Conservation (phyloP, 2,113 vertebrate genomes). For the Paedocypris sp. region DNA sequence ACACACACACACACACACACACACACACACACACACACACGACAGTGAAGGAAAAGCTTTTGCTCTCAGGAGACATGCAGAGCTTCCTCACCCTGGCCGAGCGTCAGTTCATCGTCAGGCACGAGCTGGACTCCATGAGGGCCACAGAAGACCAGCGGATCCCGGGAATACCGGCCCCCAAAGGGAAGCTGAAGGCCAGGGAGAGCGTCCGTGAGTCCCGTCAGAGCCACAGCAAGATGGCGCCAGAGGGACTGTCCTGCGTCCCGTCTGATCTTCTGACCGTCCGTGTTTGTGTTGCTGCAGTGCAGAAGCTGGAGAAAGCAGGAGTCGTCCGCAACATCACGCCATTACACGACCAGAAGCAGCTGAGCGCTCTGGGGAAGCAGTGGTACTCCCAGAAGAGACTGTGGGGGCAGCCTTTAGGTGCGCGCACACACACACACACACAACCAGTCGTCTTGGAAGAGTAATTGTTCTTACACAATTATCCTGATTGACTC, state of each 20-base stretch:
- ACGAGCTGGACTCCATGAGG: slow-evolving; percentile 58
- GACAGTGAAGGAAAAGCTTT: too few species aligned
- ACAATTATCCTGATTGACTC: background rate
- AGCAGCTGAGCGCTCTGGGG: slow-evolving; percentile 50
- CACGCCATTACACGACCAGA: slow-evolving; percentile 55
- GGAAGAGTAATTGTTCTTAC: too few species aligned
- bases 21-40: too few species aligned
- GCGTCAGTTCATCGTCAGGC: slow-evolving; percentile 63
- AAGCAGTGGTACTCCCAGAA: slow-evolving; percentile 59
- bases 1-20: too few species aligned
- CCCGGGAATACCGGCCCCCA: slow-evolving; percentile 53
- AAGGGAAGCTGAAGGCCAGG: slow-evolving; percentile 40
- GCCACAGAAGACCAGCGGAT: slow-evolving; percentile 53
- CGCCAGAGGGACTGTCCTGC: background rate
- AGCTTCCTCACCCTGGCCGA: slow-evolving; percentile 63
- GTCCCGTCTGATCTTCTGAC: background rate
- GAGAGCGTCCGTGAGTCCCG: slow-evolving; percentile 41
- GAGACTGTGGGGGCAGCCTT: slow-evolving; percentile 56
- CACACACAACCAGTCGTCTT: background rate
- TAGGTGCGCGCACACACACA: slow-evolving; percentile 48
- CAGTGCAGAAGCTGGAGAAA: slow-evolving; percentile 62
- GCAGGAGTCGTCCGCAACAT: slow-evolving; percentile 50
- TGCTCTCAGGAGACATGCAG: slow-evolving; percentile 65
- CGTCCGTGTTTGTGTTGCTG: slow-evolving; percentile 14
- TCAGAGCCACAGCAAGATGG: background rate